A percentile compares a stretch with the other conserved stretches of the same genome.
Conservation (phyloP, 2,888 invertebrate genomes). For the Herminia tarsipennalis region DNA sequence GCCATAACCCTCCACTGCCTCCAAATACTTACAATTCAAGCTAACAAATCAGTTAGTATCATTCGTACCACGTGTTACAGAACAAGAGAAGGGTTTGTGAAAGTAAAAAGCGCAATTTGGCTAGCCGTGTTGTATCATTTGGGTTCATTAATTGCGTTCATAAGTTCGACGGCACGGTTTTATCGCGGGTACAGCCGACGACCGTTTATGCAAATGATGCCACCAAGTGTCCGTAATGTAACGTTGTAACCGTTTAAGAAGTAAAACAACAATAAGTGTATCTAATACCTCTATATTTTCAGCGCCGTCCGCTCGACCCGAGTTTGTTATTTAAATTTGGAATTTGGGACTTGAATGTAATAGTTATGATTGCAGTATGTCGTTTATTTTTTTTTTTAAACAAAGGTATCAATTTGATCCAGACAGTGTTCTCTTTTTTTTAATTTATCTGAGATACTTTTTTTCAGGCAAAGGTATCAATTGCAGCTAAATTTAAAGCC, state of each 20-base stretch:
- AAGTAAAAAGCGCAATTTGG: slow-evolving; percentile 65
- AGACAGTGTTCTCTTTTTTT: too few relatives aligned
- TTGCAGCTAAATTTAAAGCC: too few relatives aligned
- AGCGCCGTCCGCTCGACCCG: slow-evolving; percentile 19
- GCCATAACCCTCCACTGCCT: background rate
- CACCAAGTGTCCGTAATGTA: slow-evolving; percentile 78
- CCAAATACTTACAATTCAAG: background rate
- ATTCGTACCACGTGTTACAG: slow-evolving; percentile 17
- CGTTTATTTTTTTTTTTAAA: too few relatives aligned
- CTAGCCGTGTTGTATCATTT: slow-evolving; percentile 70
- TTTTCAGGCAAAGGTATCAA: too few relatives aligned
- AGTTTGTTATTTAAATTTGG: slow-evolving; percentile 13
- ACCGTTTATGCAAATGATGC: slow-evolving; percentile 78
- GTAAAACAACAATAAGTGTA: slow-evolving; percentile 78
- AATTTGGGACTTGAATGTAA: background rate
- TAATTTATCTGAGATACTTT: too few relatives aligned
- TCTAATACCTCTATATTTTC: slow-evolving; percentile 50
- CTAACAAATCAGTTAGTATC: slow-evolving; percentile 5
- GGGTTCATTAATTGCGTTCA: slow-evolving; percentile 79
- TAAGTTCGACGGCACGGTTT: slow-evolving; percentile 74
- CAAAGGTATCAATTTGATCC: too few relatives aligned
- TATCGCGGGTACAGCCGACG: slow-evolving; percentile 68
- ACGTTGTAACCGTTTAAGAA: slow-evolving; percentile 83
- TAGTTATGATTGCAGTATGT: too few relatives aligned
- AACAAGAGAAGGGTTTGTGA: slow-evolving; percentile 46